Evolutionary conservation across 2,797 vertebrate genomes (phyloP).

Genomic region (Garrulus glandarius): DNA sequence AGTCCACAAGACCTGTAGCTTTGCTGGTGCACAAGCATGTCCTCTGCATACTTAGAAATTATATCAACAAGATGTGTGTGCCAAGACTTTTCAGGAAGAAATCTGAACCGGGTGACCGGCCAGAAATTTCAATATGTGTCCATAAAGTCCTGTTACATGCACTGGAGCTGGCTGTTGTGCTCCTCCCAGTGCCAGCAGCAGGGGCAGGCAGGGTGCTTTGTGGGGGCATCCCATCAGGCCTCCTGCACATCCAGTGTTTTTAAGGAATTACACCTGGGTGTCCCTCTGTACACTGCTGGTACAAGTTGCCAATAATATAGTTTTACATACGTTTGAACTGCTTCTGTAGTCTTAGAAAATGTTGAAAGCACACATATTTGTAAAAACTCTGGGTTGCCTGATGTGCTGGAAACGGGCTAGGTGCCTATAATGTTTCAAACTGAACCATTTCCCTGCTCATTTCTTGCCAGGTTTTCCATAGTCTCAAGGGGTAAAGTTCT

Average conservation of each 20-base stretch:
- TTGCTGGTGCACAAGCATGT: neutral
- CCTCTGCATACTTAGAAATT: neutral
- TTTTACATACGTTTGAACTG: neutral
- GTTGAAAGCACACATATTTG: neutral
- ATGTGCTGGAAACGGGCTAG: neutral
- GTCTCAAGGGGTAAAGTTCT: neutral
- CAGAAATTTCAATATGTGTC: neutral
- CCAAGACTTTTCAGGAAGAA: constrained; percentile 10
- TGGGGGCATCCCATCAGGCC: neutral
- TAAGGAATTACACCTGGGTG: neutral
- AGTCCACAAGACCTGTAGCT: neutral
- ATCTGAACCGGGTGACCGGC: neutral
- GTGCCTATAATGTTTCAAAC: neutral
- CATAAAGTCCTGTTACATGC: rapidly evolving
- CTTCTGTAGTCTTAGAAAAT: neutral
- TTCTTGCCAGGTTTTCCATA: neutral
- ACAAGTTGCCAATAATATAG: neutral
- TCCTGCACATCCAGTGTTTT: neutral
- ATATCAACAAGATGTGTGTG: neutral
- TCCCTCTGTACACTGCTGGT: neutral
- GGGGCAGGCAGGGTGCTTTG: neutral
- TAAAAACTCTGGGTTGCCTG: neutral
- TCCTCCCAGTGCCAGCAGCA: neutral
- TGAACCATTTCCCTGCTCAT: neutral
- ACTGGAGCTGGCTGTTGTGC: neutral